These are phyloP conservation scores for Cordilura impudica DNA, from an alignment of 2,888 invertebrate genomes.

Conservation along the genomic window DNA sequence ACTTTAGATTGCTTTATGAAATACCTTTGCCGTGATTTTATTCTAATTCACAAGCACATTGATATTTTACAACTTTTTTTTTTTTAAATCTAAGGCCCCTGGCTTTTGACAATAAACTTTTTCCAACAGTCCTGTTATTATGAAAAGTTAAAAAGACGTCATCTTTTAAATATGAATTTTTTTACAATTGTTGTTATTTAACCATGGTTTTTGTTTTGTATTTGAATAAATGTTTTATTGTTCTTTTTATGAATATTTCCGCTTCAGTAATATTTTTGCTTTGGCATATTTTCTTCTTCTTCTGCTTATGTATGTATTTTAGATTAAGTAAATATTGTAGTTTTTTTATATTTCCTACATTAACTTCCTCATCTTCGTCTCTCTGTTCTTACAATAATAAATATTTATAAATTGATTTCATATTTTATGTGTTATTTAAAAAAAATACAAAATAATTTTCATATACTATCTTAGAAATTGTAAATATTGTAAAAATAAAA, in stretches of 20 bases:
- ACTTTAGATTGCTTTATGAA: no score
- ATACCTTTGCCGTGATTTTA: no score
- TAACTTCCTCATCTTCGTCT: conserved; percentile 3
- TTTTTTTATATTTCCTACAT: no score
- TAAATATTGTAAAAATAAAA: conserved; percentile 8
- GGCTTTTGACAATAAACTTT: not conserved
- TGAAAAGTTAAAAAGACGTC: conserved; percentile 8
- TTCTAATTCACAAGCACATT: no score
- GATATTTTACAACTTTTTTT: no score
- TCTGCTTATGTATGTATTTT: not conserved
- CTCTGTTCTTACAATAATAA: conserved; percentile 50
- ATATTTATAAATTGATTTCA: conserved; percentile 64
- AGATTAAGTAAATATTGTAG: not conserved
- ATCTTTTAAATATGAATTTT: conserved; percentile 21
- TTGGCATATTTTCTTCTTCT: not conserved
- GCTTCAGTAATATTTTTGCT: conserved; percentile 31
- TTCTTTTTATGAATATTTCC: conserved; percentile 41
- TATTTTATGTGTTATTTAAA: conserved; percentile 51
- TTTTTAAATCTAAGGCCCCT: not conserved
- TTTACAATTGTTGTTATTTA: not conserved
- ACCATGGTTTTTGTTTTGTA: not conserved
- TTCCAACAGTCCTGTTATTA: not conserved
- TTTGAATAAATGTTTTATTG: not conserved
- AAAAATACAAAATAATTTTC: conserved; percentile 29
- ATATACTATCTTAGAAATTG: not conserved